Percentiles rank a stretch among this genome's conserved stretches.
Conservation (phyloP, 2,113 vertebrate species). For the Scytalopus superciliaris region DNA sequence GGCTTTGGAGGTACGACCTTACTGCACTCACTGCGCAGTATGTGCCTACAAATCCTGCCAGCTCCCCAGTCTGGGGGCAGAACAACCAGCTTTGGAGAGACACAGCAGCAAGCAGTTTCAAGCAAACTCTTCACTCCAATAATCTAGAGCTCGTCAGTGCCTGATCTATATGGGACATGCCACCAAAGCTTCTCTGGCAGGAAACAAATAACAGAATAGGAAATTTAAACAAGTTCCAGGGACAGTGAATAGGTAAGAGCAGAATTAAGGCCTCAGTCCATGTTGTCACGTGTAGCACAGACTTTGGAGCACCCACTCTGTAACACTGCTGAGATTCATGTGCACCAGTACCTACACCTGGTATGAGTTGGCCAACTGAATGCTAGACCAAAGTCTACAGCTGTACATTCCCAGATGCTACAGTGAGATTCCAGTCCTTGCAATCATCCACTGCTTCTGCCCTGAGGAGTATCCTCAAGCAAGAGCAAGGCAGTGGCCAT, state of each 20-base stretch:
- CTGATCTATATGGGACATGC: background rate
- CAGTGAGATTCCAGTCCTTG: background rate
- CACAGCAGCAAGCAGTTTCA: background rate
- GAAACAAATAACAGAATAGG: background rate
- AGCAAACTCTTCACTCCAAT: background rate
- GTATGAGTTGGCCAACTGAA: background rate
- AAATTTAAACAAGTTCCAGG: background rate
- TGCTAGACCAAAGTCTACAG: background rate
- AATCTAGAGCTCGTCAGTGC: background rate
- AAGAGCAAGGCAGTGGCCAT: background rate
- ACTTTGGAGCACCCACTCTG: background rate
- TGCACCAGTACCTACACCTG: background rate
- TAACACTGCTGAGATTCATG: accelerated
- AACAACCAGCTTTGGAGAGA: background rate
- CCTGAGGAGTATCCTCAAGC: background rate
- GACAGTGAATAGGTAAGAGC: background rate
- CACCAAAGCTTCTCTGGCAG: background rate
- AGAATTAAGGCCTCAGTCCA: background rate
- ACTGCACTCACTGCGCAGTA: background rate
- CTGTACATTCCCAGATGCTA: background rate
- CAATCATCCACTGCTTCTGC: background rate
- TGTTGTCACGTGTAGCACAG: background rate
- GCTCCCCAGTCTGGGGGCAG: background rate
- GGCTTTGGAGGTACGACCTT: background rate
- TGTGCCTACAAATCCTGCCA: background rate